Conservation (phyloP, 2,797 vertebrate genomes). For the Coregonus sp. region DNA sequence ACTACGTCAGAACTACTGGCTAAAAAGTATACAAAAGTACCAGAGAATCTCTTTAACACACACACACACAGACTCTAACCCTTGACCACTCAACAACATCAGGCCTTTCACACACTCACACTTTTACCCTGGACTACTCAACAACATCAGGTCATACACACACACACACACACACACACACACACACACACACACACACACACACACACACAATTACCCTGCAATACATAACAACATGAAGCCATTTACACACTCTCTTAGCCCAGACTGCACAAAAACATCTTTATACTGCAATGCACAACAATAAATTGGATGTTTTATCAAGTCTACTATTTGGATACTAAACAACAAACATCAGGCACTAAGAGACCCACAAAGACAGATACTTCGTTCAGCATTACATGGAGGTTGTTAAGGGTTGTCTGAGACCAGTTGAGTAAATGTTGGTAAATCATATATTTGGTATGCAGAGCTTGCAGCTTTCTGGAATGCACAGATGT, state of each 20-base stretch:
- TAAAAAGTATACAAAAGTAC: too few relatives aligned
- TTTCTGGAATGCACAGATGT: neutral
- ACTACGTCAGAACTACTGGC: too few relatives aligned
- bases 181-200: slow-evolving; percentile 6
- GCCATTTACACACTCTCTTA: neutral
- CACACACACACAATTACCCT: slow-evolving; percentile 37
- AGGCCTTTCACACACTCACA: too few relatives aligned
- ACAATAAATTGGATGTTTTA: slow-evolving; percentile 32
- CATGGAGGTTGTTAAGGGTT: neutral
- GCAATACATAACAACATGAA: neutral
- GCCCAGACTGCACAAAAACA: neutral
- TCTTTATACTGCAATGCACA: slow-evolving; percentile 21
- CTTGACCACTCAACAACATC: too few relatives aligned
- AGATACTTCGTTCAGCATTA: neutral
- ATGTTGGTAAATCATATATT: slow-evolving; percentile 7
- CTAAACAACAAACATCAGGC: slow-evolving; percentile 4
- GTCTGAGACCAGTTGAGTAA: neutral
- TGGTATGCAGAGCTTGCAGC: slow-evolving; percentile 6
- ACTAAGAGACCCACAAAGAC: neutral
- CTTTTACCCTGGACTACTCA: too few relatives aligned
- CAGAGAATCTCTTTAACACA: too few relatives aligned
- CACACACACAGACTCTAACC: too few relatives aligned
- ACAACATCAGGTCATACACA: too few relatives aligned
- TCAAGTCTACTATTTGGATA: neutral
- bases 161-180: too few relatives aligned